Percentiles rank a stretch among this genome's conserved stretches.
Evolutionary conservation across 2,797 vertebrate genomes (phyloP).

Genomic region (Iguana delicatissima): DNA sequence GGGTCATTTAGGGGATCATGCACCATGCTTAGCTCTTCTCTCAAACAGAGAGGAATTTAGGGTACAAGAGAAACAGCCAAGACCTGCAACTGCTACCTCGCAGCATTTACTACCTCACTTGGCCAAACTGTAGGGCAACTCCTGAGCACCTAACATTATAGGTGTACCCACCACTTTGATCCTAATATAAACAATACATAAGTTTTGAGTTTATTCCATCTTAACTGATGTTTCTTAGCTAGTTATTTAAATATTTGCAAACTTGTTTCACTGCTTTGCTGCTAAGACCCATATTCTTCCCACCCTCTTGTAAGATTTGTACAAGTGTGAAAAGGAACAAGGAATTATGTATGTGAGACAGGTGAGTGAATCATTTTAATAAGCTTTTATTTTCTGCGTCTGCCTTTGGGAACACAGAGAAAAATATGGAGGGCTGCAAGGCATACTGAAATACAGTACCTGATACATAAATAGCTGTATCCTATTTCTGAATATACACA

Average conservation of each 20-base stretch:
- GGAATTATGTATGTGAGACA: conserved; percentile 27
- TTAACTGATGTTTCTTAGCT: conserved; percentile 4
- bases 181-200: not conserved
- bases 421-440: conserved; percentile 3
- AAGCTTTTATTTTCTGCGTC: conserved; percentile 46
- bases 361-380: conserved; percentile 32
- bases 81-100: not conserved
- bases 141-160: not conserved
- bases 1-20: not conserved
- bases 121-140: not conserved
- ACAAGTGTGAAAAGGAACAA: not conserved
- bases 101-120: not conserved
- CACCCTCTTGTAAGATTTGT: conserved; percentile 25
- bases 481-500: not conserved
- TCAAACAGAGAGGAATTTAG: not conserved
- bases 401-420: conserved; percentile 20
- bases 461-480: not conserved
- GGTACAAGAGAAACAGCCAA: not conserved
- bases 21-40: not conserved
- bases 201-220: not conserved
- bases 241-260: not conserved
- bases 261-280: not conserved
- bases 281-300: conserved; percentile 9
- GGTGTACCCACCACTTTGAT: not conserved
- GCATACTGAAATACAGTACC: conserved; percentile 6